Evolutionary conservation across 2,888 invertebrate species (phyloP), one percentile per base, ranked within the genome.

Genomic region (Eutolmus rufibarbis): DNA sequence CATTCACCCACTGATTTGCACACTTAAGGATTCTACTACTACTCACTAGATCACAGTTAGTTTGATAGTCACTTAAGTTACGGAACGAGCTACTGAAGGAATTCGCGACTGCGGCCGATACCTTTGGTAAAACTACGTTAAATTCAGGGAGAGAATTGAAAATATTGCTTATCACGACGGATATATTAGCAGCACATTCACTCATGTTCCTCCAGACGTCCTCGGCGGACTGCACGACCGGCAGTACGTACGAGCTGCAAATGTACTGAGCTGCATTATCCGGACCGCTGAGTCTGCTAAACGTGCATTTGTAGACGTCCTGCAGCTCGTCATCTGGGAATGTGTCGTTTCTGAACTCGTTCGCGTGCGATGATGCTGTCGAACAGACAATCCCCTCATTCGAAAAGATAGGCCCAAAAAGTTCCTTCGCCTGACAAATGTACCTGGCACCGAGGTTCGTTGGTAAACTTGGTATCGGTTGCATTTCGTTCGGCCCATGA

Each of bases 91-190:
- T 84, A 84, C n/a, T 19, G 9, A 40, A 57, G 31, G 57, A 23
- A 87, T 89, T 89, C 78, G 88, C 87, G 57, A 88, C 46, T 88
- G 89, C 88, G 87, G 89, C 89, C 82, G 89, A 89, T 86, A 89
- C 88, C 88, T 90, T 90, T 88, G 90, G 90, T 87, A 91, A 90
- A 89, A 91, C 90, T 89, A 92, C 90, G 89, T 91, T 90, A 88
- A 92, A 92, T 90, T 92, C 91, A 88, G 90, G 89, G 85, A 92
- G 90, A 86, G 92, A 92, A 89, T 90, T 90, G 86, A 89, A 88
- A 81, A 90, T 86, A 89, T 90, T 89, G 89, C 89, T 89, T 81
- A 90, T 90, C 88, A 91, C 88, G 43, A 92, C 40, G 88, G 91
- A 90, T 82, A 91, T 89, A 88, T 90, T 90, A 88, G 91, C 88